Evolutionary conservation across 2,888 invertebrate genomes (phyloP).

Genomic region (Drosophila peninsularis): DNA sequence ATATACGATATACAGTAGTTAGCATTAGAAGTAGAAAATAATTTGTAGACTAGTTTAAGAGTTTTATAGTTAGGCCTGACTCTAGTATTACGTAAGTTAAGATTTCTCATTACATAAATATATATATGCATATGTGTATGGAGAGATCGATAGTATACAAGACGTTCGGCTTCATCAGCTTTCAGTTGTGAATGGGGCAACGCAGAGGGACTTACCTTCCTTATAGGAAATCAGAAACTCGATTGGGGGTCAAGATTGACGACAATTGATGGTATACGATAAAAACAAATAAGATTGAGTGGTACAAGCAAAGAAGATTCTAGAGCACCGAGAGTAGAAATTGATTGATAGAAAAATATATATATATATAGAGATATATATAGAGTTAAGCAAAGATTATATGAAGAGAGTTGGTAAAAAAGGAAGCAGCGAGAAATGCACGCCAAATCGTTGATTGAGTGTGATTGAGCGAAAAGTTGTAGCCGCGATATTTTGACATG

Average conservation of each 20-base stretch:
- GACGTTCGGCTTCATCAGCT: not conserved
- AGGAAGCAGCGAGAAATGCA: conserved; percentile 38
- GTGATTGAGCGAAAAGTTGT: conserved; percentile 23
- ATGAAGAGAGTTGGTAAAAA: conserved; percentile 39
- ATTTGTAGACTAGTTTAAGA: conserved; percentile 44
- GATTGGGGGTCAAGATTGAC: conserved; percentile 22
- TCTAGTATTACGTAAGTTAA: conserved; percentile 44
- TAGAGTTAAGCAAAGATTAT: conserved; percentile 32
- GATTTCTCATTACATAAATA: conserved; percentile 4
- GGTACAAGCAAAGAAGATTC: conserved; percentile 43
- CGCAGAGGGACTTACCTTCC: conserved; percentile 58
- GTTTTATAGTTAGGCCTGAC: conserved; percentile 51
- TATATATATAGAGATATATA: conserved; percentile 17
- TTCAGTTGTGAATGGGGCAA: conserved; percentile 24
- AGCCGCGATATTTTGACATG: conserved; percentile 4
- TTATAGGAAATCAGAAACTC: conserved; percentile 17
- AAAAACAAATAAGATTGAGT: conserved; percentile 26
- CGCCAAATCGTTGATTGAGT: conserved; percentile 31
- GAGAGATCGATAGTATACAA: conserved; percentile 9
- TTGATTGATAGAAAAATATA: not conserved
- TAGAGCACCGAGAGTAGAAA: conserved; percentile 28
- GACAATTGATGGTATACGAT: conserved; percentile 27
- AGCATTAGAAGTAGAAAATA: conserved; percentile 43
- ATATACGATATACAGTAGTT: conserved; percentile 39
- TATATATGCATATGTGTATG: not conserved